phyloP scores from a whole-genome alignment of 2,113 vertebrate genomes.

The Pelodiscus sinensis region DNA sequence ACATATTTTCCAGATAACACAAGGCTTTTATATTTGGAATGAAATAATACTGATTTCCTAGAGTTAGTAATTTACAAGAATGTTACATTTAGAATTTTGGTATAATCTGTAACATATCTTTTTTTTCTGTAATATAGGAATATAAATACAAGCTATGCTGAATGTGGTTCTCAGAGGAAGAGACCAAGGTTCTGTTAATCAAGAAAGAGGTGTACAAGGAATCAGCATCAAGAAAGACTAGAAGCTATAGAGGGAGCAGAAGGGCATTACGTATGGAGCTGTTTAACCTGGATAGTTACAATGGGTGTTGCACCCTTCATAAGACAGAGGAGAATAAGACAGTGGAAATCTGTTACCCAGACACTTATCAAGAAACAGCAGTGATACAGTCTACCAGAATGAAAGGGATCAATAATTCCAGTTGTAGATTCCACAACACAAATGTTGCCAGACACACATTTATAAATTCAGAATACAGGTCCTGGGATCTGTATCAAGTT shows the following conservation, averaged over 20 bases:
- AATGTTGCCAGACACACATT: accelerated
- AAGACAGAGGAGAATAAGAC: not conserved
- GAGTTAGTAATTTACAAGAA: not conserved
- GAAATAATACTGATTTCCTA: not conserved
- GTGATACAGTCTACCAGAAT: not conserved
- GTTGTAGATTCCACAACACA: not conserved
- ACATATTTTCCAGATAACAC: not conserved
- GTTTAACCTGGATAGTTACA: accelerated
- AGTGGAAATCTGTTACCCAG: not conserved
- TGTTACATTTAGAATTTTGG: not conserved
- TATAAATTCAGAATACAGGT: not conserved
- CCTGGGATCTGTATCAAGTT: accelerated
- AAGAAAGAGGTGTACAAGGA: not conserved
- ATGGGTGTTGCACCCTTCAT: not conserved
- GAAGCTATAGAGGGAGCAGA: not conserved
- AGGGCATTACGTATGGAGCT: not conserved
- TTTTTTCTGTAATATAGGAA: not conserved
- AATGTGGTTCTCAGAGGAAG: not conserved
- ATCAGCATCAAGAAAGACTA: not conserved
- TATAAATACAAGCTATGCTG: not conserved
- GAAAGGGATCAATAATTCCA: not conserved
- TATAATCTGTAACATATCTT: not conserved
- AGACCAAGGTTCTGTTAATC: not conserved
- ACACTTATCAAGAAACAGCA: not conserved
- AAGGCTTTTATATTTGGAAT: not conserved